Evolutionary conservation across 2,888 invertebrate species (phyloP), one percentile per base, ranked within the genome.

Genomic region (Aporophyla lueneburgensis): DNA sequence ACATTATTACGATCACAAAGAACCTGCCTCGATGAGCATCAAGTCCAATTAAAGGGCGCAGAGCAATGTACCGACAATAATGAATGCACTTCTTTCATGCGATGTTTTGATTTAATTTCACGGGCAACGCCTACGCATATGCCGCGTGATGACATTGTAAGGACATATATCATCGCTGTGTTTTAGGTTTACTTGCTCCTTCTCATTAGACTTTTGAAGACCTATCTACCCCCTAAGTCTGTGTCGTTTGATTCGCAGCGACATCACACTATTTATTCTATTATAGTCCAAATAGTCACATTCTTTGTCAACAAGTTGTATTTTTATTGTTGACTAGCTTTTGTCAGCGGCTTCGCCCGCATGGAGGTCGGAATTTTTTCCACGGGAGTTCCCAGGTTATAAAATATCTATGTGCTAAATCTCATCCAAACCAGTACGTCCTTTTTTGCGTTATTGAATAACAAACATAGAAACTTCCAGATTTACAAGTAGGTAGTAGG

Each of bases 71-170:
- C 88, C 83, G 78, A 78, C 62, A 83, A 68, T 85, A 88, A 87
- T 86, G 81, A 80, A 66, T 68, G 80, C 77, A 80, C 24, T 79
- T 24, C 43, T 76, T 87, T 76, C 77, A 84, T 82, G 59, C 24
- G 33, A 54, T 87, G 83, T 87, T 87, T 88, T 87, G 87, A 88
- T 88, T 88, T 82, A 78, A 88, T 88, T 88, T 86, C 82, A 85
- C 86, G 78, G 70, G 73, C 68, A 71, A 65, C 85, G 84, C 85
- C 33, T 72, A 71, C 87, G 78, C 88, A 88, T 88, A 88, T 88
- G 88, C n/a, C n/a, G 89, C 88, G 81, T 61, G 27, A 19, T 58
- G 58, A 58, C 24, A 58, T 58, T 58, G 9, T 21, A 21, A 40
- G 21, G 61, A 61, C 14, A 40, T 40, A 21, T 21, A 40, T 14